Base-by-base conservation (phyloP, 2,888 invertebrate species). In the Ophion ellenae region DNA sequence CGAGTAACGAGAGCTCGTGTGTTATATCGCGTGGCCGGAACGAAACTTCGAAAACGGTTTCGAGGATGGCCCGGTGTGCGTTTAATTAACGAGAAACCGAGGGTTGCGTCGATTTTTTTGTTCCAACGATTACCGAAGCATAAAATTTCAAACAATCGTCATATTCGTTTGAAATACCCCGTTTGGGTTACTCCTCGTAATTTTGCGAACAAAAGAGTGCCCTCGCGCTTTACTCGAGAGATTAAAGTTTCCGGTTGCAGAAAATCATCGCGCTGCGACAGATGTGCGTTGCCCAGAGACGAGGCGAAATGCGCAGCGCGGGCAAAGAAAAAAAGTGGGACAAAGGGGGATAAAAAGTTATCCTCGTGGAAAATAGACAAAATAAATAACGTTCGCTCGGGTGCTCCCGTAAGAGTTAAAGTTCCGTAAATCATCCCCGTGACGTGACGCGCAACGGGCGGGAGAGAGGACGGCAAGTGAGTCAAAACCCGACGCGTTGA, bases 361-460 rank as follows among this genome's bases (percentile, higher is more conserved):
- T 74, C 73, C 36, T 57, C 14, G 59, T 77, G 75, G 77, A 73
- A 64, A 78, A 85, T 83, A 77, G 86, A 86, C 81, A 74, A 87
- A 88, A 89, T 86, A 85, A 85, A 85, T 81, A 81, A 85, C 64
- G 78, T 74, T 64, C 73, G 59, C 57, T 57, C 61, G 17, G 78
- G 40, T 45, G 66, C 36, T 57, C 36, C 24, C 53, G 45, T 47
- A 70, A 70, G 45, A 59, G 81, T 85, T 85, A 75, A 85, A 85
- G 85, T 85, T 59, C 78, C 85, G 78, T 85, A 85, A 85, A 85
- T 85, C 85, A 85, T 85, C 69, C 78, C 81, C 24, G 40, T 75
- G 85, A 85, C 85, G 78, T 63, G 61, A 81, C 61, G 69, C 7
- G 40, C 40, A 40, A 40, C 40, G 40, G 32, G 32, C 59, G 32